These are phyloP conservation scores for Condylostylus longicornis DNA, from an alignment of 1,140 invertebrate species.

Conservation along the genomic window DNA sequence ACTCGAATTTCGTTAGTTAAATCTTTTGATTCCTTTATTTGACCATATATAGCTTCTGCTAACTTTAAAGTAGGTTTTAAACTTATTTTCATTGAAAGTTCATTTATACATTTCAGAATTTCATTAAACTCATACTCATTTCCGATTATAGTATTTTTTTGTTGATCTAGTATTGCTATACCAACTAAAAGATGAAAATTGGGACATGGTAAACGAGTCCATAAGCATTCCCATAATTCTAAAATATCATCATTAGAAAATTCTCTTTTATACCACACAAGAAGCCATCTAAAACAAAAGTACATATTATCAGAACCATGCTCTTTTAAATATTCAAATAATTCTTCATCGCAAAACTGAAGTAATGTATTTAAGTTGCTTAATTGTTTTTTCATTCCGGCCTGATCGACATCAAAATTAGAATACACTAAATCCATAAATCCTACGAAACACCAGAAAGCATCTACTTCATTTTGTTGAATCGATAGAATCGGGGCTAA, in stretches of 20 bases:
- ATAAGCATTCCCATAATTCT: conserved; percentile 69
- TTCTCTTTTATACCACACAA: conserved; percentile 73
- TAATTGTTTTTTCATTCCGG: conserved; percentile 90
- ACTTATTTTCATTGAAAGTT: conserved; percentile 70
- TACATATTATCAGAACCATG: conserved; percentile 97
- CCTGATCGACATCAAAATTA: conserved; percentile 97
- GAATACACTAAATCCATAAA: conserved; percentile 90
- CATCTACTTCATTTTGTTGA: conserved; percentile 46
- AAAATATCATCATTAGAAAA: conserved; percentile 59
- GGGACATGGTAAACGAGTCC: conserved; percentile 80
- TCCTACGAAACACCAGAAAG: conserved; percentile 99
- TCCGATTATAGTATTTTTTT: conserved; percentile 72
- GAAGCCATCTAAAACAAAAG: conserved; percentile 91
- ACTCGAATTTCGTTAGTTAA: conserved; percentile 49
- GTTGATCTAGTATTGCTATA: conserved; percentile 77
- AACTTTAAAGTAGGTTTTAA: conserved; percentile 61
- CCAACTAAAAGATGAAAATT: conserved; percentile 89
- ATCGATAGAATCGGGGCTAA: conserved; percentile 83
- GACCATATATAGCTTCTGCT: conserved; percentile 79
- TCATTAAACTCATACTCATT: conserved; percentile 89
- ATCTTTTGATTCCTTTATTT: conserved; percentile 53
- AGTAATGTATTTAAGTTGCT: conserved; percentile 69
- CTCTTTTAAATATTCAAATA: conserved; percentile 72
- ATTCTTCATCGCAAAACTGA: conserved; percentile 62
- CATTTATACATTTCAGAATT: conserved; percentile 94